Base-by-base conservation (phyloP, 2,113 vertebrate species). In the Corynorhinus townsendii region DNA sequence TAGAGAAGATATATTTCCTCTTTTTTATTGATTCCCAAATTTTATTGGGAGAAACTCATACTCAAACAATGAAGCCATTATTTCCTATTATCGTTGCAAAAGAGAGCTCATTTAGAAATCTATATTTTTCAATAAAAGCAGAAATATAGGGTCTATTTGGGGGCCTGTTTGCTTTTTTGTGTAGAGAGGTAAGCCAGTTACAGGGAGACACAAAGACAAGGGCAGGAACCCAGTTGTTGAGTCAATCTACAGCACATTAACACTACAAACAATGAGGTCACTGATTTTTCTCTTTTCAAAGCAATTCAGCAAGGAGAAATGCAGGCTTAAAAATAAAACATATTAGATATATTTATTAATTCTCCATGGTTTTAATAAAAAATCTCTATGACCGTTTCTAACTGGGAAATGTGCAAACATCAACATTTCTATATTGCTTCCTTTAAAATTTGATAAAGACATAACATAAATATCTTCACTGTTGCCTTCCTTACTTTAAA, bases 51-150 rank as follows among this genome's bases (percentile, higher is more conserved):
- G 72, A 95, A 84, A 89, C 38, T 82, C 20, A 62, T 75, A 52
- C 72, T 95, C 38, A 87, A 94, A 90, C 14, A 90, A n/a, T 75
- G 89, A 95, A 92, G 40, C 54, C 40, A 62, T 75, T 16, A 24
- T 90, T 93, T 80, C 56, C 73, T 80, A 69, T 79, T 88, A 77
- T 35, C 35, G 12, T 90, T 73, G 11, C 43, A 73, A 75, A 90
- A 76, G 26, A 88, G 35, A 87, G 35, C 20, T 68, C 38, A 75
- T 92, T 91, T 91, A 69, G 47, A 79, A 64, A 91, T 49, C 62
- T 84, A 35, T 75, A 79, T 89, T 45, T 35, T 83, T 4, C 11
- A 38, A 30, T 71, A 66, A 64, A 86, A 89, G 82, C 45, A 93
- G 49, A 93, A 69, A 86, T 6, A 45, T 5, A 80, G 22, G 35